phyloP scores from a whole-genome alignment of 1,140 invertebrate species.

The Zaprionus africanus region DNA sequence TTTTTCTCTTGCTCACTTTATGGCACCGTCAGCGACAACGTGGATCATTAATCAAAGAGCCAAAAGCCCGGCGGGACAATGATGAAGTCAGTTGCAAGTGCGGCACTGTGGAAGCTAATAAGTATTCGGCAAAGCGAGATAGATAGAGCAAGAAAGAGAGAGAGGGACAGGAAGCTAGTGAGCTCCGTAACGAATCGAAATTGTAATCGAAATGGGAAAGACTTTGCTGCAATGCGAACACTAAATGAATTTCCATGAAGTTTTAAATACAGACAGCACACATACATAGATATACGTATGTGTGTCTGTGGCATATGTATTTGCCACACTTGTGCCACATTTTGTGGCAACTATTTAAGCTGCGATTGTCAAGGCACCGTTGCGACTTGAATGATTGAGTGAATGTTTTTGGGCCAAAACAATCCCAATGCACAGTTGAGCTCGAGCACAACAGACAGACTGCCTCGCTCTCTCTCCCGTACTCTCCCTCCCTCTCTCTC shows the following conservation, averaged over 20 bases:
- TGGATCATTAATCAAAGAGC: constrained; percentile 73
- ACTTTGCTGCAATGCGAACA: background rate
- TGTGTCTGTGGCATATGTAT: background rate
- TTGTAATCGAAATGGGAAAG: background rate
- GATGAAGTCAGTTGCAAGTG: constrained; percentile 26
- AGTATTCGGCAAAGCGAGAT: constrained; percentile 9
- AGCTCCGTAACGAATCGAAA: background rate
- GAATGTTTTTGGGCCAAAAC: constrained; percentile 16
- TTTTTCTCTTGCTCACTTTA: constrained; percentile 45
- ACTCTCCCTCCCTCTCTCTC: background rate
- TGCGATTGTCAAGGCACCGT: background rate
- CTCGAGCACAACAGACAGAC: background rate
- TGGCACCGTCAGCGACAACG: constrained; percentile 61
- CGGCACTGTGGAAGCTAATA: constrained; percentile 16
- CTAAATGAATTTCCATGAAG: background rate
- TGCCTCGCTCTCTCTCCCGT: background rate
- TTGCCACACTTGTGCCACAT: background rate
- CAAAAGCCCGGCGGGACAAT: constrained; percentile 56
- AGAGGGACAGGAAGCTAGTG: background rate
- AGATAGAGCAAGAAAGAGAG: background rate
- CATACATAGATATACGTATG: background rate
- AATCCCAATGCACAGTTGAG: constrained; percentile 13
- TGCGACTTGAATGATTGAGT: constrained; percentile 26
- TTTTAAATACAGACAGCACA: background rate
- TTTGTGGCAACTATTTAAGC: constrained; percentile 21